A percentile compares a stretch with the other conserved stretches of the same genome.
Evolutionary conservation across 2,113 vertebrate genomes (phyloP).

Genomic region (Rattus rattus): DNA sequence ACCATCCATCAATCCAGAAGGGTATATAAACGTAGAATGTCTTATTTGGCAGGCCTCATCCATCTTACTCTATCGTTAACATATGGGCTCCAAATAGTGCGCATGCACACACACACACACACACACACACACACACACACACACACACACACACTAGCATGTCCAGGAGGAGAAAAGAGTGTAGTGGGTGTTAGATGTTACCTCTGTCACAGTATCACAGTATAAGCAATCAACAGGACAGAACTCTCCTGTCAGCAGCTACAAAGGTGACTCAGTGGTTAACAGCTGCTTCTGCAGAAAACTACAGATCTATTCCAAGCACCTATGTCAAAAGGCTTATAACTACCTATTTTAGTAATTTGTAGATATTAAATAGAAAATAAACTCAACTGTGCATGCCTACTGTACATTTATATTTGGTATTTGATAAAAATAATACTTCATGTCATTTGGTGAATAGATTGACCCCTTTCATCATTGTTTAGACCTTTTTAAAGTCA

Average conservation of each 20-base stretch:
- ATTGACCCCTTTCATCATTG: neutral
- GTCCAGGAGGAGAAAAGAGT: too few species aligned
- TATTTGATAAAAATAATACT: neutral
- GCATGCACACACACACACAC: too few species aligned
- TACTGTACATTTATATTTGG: neutral
- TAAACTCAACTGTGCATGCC: neutral
- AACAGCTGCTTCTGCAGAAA: neutral
- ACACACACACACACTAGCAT: too few species aligned
- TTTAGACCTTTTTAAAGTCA: conserved; percentile 26
- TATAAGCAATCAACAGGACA: neutral
- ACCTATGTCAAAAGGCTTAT: too few species aligned
- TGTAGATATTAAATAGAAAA: neutral
- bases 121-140: too few species aligned
- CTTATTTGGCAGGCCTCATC: neutral
- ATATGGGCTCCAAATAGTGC: neutral
- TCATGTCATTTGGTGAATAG: conserved; percentile 10
- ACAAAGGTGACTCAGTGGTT: neutral
- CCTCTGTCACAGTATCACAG: neutral
- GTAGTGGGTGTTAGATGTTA: neutral
- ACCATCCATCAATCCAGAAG: neutral
- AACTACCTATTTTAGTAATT: neutral
- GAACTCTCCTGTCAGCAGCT: neutral
- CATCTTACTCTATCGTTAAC: neutral
- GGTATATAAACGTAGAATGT: neutral
- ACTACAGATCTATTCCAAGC: neutral